Evolutionary conservation across 2,113 vertebrate genomes (phyloP), one percentile per base, ranked within the genome.

Genomic region (Rostratula benghalensis): DNA sequence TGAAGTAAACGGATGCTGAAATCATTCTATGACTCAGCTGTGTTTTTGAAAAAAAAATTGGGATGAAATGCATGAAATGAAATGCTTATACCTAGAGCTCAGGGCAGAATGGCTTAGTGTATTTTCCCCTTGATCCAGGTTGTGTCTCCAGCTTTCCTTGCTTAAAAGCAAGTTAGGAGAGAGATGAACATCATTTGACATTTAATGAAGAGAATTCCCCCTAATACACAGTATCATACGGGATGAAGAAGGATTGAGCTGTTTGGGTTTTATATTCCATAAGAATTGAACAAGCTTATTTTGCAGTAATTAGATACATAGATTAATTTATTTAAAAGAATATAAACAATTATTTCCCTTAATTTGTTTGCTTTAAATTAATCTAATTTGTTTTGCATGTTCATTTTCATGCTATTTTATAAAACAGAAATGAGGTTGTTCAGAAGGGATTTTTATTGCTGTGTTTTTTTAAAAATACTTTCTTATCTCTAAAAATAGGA

Each of bases 311-410:
- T 90, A 90, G 88, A 93, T 91, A 88, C 67, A 77, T 69, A 86
- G 37, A 90, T 90, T 77, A 87, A 87, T 54, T 85, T 84, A 90
- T 90, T 87, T 53, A 45, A 96, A 93, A 92, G 37, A 51, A 31
- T 46, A 35, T 6, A 33, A 8, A 20, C 81, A 31, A 5, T 4
- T 39, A 20, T 35, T 81, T 41, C 59, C 8, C 22, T 35, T 64
- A 5, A 30, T 68, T 63, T 37, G 6, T 41, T 60, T 63, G 20
- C 80, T 82, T 83, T 37, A 95, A 91, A 37, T 90, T 89, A 27
- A 86, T 41, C 18, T 65, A 61, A 7, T 25, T 54, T 60, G 28
- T 7, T 13, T 80, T 73, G 37, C 27, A 33, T 65, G 4, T 65
- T 92, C 1, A 13, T 68, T 83, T 83, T 59, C 23, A 51, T 30